Evolutionary conservation across 2,113 vertebrate species (phyloP).

Genomic region (Lophius piscatorius): DNA sequence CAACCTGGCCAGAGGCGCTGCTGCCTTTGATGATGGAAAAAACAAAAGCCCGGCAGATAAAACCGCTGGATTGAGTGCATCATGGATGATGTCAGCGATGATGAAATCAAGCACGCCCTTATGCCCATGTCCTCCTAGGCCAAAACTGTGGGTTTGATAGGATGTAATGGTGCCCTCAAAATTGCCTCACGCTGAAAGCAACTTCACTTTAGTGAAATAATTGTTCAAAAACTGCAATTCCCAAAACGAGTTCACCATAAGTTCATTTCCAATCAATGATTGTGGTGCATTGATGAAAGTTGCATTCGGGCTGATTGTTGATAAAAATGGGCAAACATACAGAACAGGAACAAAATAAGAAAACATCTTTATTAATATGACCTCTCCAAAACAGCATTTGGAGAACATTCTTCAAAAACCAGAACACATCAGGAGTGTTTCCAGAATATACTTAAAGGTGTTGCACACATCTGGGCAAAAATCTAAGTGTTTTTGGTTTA

Average conservation of each 20-base stretch:
- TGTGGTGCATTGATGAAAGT: background rate
- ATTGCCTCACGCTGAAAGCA: slow-evolving; percentile 45
- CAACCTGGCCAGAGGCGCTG: slow-evolving; percentile 52
- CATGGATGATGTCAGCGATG: slow-evolving; percentile 61
- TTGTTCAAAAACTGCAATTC: slow-evolving; percentile 18
- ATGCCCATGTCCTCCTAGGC: slow-evolving; percentile 17
- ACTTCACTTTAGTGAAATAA: slow-evolving; percentile 18
- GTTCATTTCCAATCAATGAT: slow-evolving; percentile 26
- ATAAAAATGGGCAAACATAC: background rate
- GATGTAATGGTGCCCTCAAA: slow-evolving; percentile 40
- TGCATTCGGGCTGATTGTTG: background rate
- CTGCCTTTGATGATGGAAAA: slow-evolving; percentile 53
- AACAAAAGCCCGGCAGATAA: slow-evolving; percentile 52
- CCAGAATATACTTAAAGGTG: no score
- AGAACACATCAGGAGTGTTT: no score
- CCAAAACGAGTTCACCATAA: slow-evolving; percentile 42
- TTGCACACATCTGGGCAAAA: no score
- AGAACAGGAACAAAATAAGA: background rate
- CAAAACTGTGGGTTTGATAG: slow-evolving; percentile 22
- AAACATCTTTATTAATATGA: no score
- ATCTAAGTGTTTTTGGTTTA: no score
- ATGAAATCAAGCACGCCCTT: slow-evolving; percentile 48
- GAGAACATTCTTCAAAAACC: no score
- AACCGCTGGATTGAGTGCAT: slow-evolving; percentile 39
- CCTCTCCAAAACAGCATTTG: no score